Conservation (phyloP, 2,797 vertebrate species). For the Simalia tracyae region DNA sequence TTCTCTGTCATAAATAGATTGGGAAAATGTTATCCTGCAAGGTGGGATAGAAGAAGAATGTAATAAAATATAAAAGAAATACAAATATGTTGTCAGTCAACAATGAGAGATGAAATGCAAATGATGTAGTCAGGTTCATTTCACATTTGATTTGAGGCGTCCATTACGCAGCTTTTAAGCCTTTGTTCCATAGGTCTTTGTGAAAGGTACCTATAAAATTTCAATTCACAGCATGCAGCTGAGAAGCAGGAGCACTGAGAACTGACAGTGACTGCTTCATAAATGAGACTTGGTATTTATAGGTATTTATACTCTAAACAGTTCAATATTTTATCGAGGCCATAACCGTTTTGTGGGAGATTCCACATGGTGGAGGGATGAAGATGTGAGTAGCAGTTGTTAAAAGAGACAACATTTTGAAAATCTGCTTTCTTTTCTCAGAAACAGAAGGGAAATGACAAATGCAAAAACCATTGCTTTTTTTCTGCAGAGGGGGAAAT, state of each 20-base stretch:
- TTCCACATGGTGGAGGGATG: not conserved
- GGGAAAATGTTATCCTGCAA: not conserved
- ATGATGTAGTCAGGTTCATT: not conserved
- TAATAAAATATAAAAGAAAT: not conserved
- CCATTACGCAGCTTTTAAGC: not conserved
- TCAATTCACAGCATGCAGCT: not conserved
- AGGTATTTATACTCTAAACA: slow-evolving; percentile 15
- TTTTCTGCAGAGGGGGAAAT: not conserved
- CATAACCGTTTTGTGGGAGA: not conserved
- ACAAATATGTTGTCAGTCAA: slow-evolving; percentile 14
- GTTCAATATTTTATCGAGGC: slow-evolving; percentile 15
- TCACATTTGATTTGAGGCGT: not conserved
- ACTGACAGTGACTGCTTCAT: slow-evolving; percentile 12
- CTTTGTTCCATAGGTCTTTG: slow-evolving; percentile 3
- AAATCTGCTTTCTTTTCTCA: not conserved
- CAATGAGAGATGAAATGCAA: not conserved
- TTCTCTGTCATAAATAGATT: not conserved
- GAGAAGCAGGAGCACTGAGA: not conserved
- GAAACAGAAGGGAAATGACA: not conserved
- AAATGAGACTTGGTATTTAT: slow-evolving; percentile 28
- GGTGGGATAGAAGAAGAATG: not conserved
- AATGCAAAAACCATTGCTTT: not conserved
- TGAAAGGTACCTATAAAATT: slow-evolving; percentile 10
- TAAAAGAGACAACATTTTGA: not conserved
- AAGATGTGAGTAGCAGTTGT: not conserved